phyloP scores from a whole-genome alignment of 2,888 invertebrate species.

The Parnassius orleans region DNA sequence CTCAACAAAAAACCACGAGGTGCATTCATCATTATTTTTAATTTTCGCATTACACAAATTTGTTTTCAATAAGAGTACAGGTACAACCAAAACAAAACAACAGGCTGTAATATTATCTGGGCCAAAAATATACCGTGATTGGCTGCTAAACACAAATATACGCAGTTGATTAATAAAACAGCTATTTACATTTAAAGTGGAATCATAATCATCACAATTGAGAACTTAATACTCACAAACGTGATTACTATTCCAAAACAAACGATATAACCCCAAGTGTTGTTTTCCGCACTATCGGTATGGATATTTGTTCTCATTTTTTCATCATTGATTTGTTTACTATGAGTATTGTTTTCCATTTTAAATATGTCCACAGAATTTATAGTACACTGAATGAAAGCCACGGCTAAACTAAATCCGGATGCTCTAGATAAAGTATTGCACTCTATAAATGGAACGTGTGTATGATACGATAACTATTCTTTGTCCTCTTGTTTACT shows the following conservation, averaged over 20 bases:
- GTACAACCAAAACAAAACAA: too few species aligned
- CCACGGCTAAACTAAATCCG: slow-evolving; percentile 24
- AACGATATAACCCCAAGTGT: slow-evolving; percentile 83
- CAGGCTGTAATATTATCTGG: too few species aligned
- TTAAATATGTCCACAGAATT: slow-evolving; percentile 4
- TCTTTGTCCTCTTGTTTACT: slow-evolving; percentile 19
- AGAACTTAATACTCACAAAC: slow-evolving; percentile 74
- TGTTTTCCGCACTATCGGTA: slow-evolving; percentile 28
- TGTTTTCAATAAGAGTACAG: too few species aligned
- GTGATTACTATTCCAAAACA: slow-evolving; percentile 82
- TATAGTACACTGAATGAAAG: slow-evolving; percentile 9
- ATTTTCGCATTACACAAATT: too few species aligned
- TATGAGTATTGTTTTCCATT: slow-evolving; percentile 31
- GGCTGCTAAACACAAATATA: too few species aligned
- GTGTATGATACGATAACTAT: slow-evolving; percentile 20
- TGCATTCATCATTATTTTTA: too few species aligned
- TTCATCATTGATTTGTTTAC: slow-evolving; percentile 28
- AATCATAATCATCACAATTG: not conserved
- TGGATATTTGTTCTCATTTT: slow-evolving; percentile 32
- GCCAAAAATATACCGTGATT: too few species aligned
- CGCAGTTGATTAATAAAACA: too few species aligned
- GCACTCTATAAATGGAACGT: slow-evolving; percentile 20
- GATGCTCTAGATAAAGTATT: slow-evolving; percentile 29
- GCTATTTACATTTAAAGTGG: too few species aligned
- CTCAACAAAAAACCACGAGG: too few species aligned